A percentile compares a stretch with the other conserved stretches of the same genome.
phyloP scores from a whole-genome alignment of 2,113 vertebrate genomes.

The Eidolon helvum region DNA sequence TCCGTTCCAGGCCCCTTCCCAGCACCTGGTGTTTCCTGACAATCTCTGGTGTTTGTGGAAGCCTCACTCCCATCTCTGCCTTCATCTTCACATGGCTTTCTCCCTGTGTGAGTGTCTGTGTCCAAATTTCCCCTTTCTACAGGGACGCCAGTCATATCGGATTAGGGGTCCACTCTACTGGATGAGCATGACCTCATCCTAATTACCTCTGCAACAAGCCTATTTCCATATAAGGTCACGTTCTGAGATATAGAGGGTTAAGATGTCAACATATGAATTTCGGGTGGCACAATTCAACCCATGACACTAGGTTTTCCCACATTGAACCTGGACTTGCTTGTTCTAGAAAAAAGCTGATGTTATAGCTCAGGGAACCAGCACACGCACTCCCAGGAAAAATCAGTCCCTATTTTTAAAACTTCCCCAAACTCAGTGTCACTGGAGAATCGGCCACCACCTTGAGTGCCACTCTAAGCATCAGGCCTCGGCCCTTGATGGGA shows the following conservation, averaged over 20 bases:
- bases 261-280: not conserved
- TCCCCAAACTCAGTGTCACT: not conserved
- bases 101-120: not conserved
- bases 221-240: not conserved
- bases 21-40: not conserved
- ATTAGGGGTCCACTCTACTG: not conserved
- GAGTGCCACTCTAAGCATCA: no score
- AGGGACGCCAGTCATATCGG: accelerated
- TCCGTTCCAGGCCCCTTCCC: not conserved
- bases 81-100: not conserved
- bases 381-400: not conserved
- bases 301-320: not conserved
- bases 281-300: no score
- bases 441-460: no score
- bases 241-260: not conserved
- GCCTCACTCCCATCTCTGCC: accelerated
- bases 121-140: not conserved
- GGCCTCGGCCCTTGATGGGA: not conserved
- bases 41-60: not conserved
- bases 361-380: not conserved
- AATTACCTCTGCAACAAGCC: not conserved
- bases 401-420: not conserved
- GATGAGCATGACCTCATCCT: not conserved
- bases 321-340: not conserved
- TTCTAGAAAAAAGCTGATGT: not conserved